Evolutionary conservation across 1,140 invertebrate genomes (phyloP), one percentile per base, ranked within the genome.

Genomic region (Drosophila mayri): DNA sequence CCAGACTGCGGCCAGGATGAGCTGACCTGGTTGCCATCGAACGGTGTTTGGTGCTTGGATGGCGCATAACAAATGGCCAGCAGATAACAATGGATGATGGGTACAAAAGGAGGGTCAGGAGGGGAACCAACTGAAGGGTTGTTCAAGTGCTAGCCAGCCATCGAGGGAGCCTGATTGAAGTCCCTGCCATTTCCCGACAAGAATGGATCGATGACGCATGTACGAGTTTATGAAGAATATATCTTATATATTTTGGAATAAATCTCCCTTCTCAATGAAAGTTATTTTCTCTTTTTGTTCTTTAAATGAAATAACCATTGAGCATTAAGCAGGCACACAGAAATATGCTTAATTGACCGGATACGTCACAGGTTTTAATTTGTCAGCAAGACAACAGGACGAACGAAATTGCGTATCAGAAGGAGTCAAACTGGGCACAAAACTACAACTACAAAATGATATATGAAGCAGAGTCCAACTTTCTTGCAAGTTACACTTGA

Each of bases 31-130:
- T 57, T 71, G 67, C 68, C 37, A 59, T 47, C 35, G 66, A 72
- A 59, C 68, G 54, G 66, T 49, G 68, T 41, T 71, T 44, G 44
- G 18, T 35, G 43, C 64, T 41, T 16, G 71, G 43, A 47, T 55
- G 37, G 32, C 71, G 76, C 77, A 67, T 79, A 79, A 80, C 77
- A 79, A 79, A 79, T 79, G 77, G 68, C 68, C 76, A 79, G 57
- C 76, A 66, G 76, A 73, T 79, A 79, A 74, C 76, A 79, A 79
- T 74, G 76, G 76, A 79, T 79, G 67, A 60, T 66, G 38, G 47
- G 38, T 44, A 70, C 58, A 57, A 72, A 70, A 59, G 68, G 37
- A n/a, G n/a, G n/a, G n/a, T n/a, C 40, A 44, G 40, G 22, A 59
- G 44, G 59, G 37, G 44, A 41, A 41, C 54, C 52, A 37, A 28